These are phyloP conservation scores for Nemotelus nigrinus DNA, from an alignment of 2,888 invertebrate species.

Conservation along the genomic window DNA sequence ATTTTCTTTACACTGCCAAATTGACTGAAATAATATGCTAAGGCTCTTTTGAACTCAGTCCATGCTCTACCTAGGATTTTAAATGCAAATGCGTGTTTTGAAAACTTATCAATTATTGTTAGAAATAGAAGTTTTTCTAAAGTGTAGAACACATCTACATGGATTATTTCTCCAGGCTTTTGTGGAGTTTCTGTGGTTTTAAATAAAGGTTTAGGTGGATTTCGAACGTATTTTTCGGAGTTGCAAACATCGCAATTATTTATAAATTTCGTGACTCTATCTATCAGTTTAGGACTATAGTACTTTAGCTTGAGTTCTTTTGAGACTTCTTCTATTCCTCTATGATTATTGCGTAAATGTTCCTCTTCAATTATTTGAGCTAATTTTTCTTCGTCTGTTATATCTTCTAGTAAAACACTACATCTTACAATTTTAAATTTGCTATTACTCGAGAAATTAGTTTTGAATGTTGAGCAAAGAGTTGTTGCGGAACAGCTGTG, in stretches of 20 bases:
- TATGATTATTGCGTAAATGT: slow-evolving; percentile 46
- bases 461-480: slow-evolving; percentile 1
- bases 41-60: neutral
- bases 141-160: slow-evolving; percentile 48
- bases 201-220: slow-evolving; percentile 42
- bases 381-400: neutral
- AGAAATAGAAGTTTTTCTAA: neutral
- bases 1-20: neutral
- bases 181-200: slow-evolving; percentile 49
- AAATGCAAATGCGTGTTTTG: neutral
- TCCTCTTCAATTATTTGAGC: slow-evolving; percentile 1
- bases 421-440: slow-evolving; percentile 8
- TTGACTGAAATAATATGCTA: neutral
- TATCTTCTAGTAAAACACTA: neutral
- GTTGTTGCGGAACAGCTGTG: too few species aligned
- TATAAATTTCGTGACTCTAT: neutral
- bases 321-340: slow-evolving; percentile 11
- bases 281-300: neutral
- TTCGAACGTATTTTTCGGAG: slow-evolving; percentile 11
- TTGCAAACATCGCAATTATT: slow-evolving; percentile 30
- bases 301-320: neutral
- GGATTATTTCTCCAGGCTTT: slow-evolving; percentile 52
- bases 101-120: slow-evolving; percentile 23
- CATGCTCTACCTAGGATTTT: slow-evolving; percentile 3
- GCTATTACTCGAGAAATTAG: neutral